Evolutionary conservation across 2,888 invertebrate genomes (phyloP), one percentile per base, ranked within the genome.

Genomic region (Patella ulyssiponensis): DNA sequence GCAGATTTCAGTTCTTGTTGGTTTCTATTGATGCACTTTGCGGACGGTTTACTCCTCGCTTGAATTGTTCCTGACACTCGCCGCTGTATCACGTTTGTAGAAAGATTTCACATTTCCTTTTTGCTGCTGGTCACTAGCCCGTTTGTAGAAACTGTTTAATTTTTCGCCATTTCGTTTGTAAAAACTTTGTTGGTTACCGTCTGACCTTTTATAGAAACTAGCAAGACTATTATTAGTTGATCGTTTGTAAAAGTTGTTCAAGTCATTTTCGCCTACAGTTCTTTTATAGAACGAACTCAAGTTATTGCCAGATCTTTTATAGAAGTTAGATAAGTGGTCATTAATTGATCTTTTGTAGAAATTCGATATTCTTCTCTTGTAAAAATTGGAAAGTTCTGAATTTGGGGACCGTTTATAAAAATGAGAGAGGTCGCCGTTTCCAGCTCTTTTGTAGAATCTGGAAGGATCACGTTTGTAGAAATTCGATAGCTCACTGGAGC

Each of bases 321-420:
- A 79, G 76, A 79, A 79, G 4, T 69, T 58, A 33, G 73, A 73
- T 3, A 76, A 1, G 64, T 64, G 73, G 14, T 69, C 74, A 44
- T 64, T 64, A 1, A 9, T 27, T n/a, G 52, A 76, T n/a, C 79
- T 52, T 56, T 79, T 79, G 64, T 80, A 80, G 20, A 78, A 78
- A 15, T 52, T 52, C 23, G 70, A 70, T 7, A 74, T 14, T 11
- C n/a, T 12, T 7, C 77, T 52, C 69, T 77, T 77, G 73, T 77
- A 77, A 53, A 77, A 77, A n/a, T 64, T 52, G 15, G 51, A 52
- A 44, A 73, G 58, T 15, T 54, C 77, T n/a, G 27, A 72, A 71
- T 20, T 71, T 11, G 20, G 14, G 11, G 58, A 69, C 3, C 72
- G 71, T 54, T 76, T 76, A 72, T 76, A 76, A 58, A 76, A 72